Percentiles rank a stretch among this genome's conserved stretches.
phyloP scores from a whole-genome alignment of 1,140 invertebrate species.

The Zaprionus nigranus region DNA sequence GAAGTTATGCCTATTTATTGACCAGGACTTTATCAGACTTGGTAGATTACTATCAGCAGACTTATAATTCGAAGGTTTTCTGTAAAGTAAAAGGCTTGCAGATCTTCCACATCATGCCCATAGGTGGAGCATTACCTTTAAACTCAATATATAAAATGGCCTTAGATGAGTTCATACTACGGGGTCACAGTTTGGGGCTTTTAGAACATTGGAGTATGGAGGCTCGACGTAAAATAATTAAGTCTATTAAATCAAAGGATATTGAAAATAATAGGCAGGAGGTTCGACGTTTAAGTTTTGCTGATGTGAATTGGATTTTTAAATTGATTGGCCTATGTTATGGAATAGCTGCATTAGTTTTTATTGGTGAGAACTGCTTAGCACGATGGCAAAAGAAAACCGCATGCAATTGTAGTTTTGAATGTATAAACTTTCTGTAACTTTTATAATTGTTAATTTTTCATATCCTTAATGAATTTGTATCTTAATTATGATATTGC shows the following conservation, averaged over 20 bases:
- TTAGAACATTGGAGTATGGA: background rate
- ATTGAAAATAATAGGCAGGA: too few species aligned
- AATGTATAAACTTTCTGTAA: too few species aligned
- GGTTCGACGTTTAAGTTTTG: background rate
- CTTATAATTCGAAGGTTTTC: too few species aligned
- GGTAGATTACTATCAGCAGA: too few species aligned
- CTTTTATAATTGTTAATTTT: too few species aligned
- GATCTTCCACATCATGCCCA: too few species aligned
- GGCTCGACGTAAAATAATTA: background rate
- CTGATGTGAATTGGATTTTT: constrained; percentile 13
- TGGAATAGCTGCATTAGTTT: constrained; percentile 5
- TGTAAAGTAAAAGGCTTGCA: too few species aligned
- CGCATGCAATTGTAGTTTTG: background rate
- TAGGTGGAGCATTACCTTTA: too few species aligned
- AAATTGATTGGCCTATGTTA: constrained; percentile 23
- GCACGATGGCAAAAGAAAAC: background rate
- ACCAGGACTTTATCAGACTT: too few species aligned
- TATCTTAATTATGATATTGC: too few species aligned
- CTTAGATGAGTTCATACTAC: background rate
- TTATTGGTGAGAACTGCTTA: constrained; percentile 25
- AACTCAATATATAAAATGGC: constrained; percentile 22
- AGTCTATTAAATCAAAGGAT: background rate
- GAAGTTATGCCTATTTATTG: too few species aligned
- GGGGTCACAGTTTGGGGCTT: background rate
- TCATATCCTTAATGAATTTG: too few species aligned